Base-by-base conservation (phyloP, 2,113 vertebrate genomes). In the Cisticola juncidis region DNA sequence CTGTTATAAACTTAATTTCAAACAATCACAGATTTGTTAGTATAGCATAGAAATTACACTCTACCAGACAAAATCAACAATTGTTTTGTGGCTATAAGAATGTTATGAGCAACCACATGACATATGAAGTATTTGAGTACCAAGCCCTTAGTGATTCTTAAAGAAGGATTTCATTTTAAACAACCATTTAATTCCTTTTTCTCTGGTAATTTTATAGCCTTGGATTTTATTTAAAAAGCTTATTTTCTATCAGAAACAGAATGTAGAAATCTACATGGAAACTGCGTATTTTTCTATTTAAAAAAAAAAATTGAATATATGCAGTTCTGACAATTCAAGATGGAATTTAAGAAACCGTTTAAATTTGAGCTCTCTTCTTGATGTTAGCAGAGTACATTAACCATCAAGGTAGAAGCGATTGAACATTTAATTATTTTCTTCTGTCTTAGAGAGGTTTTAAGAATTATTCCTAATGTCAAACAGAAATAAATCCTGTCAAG, bases 401-500 rank as follows among this genome's bases (percentile, higher is more conserved):
- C 33, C 19, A 70, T 68, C 56, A 68, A 19, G 1, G 47, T n/a
- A 88, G 51, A 89, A 74, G 15, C n/a, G 81, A 83, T 48, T 79
- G 61, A 90, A 86, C 28, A 70, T 80, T 73, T 93, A 91, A 72
- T 89, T 72, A 8, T 60, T 94, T 92, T 84, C n/a, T 68, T 95
- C 35, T 88, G 20, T 13, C 85, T 89, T 94, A 86, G 31, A 88
- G 17, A 44, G 20, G 28, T 31, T 91, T 89, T 48, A 36, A 88
- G 60, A 73, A 80, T 74, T 91, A 31, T 76, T 87, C 45, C 28
- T 38, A 64, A 31, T 64, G 48, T 64, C 73, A 91, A 92, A 86
- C 28, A 78, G 79, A 93, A 91, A 74, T 88, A 96, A 94, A 90
- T 90, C 61, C 72, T 38, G 14, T 58, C 71, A 92, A 80, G 35